Conservation (phyloP, 1,140 invertebrate species). For the Potamilus streckersoni region DNA sequence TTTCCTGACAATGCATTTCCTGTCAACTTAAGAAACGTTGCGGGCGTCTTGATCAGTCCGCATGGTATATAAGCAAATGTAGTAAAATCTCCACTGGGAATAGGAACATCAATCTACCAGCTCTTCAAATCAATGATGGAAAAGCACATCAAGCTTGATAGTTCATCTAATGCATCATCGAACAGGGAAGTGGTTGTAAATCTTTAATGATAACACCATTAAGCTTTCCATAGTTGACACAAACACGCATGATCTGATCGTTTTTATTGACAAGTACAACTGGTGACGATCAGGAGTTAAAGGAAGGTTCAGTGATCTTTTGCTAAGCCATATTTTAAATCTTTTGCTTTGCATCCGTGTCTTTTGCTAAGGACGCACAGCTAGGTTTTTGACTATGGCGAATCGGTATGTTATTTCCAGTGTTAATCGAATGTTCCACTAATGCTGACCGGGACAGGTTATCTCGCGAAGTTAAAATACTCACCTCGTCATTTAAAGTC, state of each 20-base stretch:
- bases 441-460: constrained; percentile 12
- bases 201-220: constrained; percentile 12
- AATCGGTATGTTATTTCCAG: constrained; percentile 10
- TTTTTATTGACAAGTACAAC: constrained; percentile 10
- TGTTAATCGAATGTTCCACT: constrained; percentile 15
- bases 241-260: constrained; percentile 3
- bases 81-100: too few species aligned
- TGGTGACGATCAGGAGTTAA: constrained; percentile 3
- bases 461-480: constrained; percentile 12
- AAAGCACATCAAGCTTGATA: constrained; percentile 26
- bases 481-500: not conserved
- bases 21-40: too few species aligned
- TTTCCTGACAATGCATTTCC: too few species aligned
- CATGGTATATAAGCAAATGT: too few species aligned
- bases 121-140: constrained; percentile 19
- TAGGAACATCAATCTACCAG: constrained; percentile 44
- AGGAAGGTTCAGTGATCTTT: constrained; percentile 5
- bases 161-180: constrained; percentile 32
- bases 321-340: constrained; percentile 19
- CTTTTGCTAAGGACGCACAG: constrained; percentile 1
- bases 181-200: constrained; percentile 23
- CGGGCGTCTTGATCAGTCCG: too few species aligned
- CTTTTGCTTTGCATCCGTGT: not conserved
- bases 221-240: constrained; percentile 16
- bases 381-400: constrained; percentile 8